These are phyloP conservation scores for Vimba vimba DNA, from an alignment of 2,113 vertebrate species.

Conservation along the genomic window DNA sequence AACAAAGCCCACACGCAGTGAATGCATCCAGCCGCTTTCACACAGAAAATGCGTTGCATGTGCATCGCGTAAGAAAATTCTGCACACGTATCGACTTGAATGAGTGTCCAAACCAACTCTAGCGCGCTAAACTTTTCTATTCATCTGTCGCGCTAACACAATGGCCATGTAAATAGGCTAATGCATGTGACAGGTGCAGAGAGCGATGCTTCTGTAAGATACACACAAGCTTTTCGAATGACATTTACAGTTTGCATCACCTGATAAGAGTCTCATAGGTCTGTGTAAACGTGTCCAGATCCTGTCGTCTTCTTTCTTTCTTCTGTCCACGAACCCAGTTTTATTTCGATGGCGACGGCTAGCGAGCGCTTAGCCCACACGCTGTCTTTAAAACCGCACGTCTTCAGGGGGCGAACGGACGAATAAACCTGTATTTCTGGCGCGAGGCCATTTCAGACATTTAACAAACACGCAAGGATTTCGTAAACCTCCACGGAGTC, in stretches of 20 bases:
- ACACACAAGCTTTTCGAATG: neutral
- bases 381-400: conserved; percentile 31
- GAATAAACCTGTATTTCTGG: neutral
- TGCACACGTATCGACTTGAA: neutral
- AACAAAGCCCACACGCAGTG: neutral
- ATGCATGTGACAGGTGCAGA: conserved; percentile 29
- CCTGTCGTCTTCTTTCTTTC: conserved; percentile 69
- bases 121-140: conserved; percentile 1
- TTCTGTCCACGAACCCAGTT: conserved; percentile 71
- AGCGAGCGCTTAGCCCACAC: conserved; percentile 53
- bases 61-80: neutral
- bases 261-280: conserved; percentile 75
- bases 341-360: conserved; percentile 67
- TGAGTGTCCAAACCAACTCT: neutral
- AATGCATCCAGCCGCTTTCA: neutral
- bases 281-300: conserved; percentile 60
- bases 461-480: neutral
- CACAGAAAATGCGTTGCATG: neutral
- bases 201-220: neutral
- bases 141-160: conserved; percentile 1
- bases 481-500: neutral
- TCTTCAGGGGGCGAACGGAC: conserved; percentile 25
- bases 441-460: conserved; percentile 31
- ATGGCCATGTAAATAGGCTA: neutral
- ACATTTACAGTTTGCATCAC: conserved; percentile 58